These are phyloP conservation scores for Cantharis rufa DNA, from an alignment of 2,888 invertebrate genomes.

Conservation along the genomic window DNA sequence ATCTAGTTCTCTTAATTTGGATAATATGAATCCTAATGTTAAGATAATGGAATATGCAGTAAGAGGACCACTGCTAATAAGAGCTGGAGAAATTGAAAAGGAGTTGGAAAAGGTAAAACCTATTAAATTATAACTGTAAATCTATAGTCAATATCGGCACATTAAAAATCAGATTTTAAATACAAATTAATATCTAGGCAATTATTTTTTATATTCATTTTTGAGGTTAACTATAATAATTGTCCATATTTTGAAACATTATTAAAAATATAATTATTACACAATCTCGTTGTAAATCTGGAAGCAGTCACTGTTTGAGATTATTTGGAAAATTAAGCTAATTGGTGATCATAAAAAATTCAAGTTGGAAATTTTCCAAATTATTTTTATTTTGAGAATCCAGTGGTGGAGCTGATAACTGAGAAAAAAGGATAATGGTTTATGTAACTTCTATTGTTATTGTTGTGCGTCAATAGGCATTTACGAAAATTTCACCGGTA, in stretches of 20 bases:
- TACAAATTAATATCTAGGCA: background rate
- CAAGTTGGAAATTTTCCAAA: background rate
- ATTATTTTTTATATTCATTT: background rate
- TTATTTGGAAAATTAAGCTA: background rate
- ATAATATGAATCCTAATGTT: conserved; percentile 84
- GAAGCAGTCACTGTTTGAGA: background rate
- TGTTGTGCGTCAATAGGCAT: no score
- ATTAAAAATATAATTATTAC: background rate
- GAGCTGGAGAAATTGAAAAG: conserved; percentile 87
- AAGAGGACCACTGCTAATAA: conserved; percentile 86
- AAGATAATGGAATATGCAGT: conserved; percentile 93
- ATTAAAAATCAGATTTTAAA: background rate
- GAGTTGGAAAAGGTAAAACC: conserved; percentile 61
- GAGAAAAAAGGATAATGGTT: background rate
- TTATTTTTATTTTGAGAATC: background rate
- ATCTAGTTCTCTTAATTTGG: conserved; percentile 55
- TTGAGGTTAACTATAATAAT: background rate
- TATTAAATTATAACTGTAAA: background rate
- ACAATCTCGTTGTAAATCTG: background rate
- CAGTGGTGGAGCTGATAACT: background rate
- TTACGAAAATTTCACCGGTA: no score
- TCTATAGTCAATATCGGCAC: background rate
- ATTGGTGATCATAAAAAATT: background rate
- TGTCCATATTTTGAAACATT: background rate
- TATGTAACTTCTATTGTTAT: no score